Base-by-base conservation (phyloP, 2,113 vertebrate species). In the Odocoileus virginianus region DNA sequence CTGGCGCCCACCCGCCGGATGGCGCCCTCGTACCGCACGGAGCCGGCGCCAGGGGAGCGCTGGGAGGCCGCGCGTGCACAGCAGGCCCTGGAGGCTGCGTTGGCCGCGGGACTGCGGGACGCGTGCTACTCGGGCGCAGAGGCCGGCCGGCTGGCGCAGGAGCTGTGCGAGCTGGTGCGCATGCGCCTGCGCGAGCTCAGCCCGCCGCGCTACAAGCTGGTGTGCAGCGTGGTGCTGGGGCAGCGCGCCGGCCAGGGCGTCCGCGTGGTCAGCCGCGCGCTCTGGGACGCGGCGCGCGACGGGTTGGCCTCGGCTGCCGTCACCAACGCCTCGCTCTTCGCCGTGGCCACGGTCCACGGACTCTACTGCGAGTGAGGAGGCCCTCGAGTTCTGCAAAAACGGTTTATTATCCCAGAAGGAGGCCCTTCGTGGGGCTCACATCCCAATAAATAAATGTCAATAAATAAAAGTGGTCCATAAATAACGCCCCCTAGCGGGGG, bases 131-230 rank as follows among this genome's bases (percentile, higher is more conserved):
- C 61, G 0, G 86, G 98, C 8, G 19, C 97, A 0, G 98, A 98
- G 33, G 97, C 98, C 0, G 94, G 98, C 4, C 57, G 21, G 0
- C 95, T 99, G 78, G 89, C 92, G 1, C 99, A 96, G 78, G 98
- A 97, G 60, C 95, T 99, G 85, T 98, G 98, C 0, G 99, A 99
- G 15, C 98, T 98, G 82, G 93, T 99, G 91, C 98, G 83, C 7
- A 16, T 40, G 45, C 98, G 52, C 71, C 93, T 97, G 0, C 99
- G 99, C 9, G 99, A 99, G n/a, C 90, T 99, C 36, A 96, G 96
- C 55, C 99, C 99, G 0, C 98, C 99, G 0, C 98, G 99, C 50
- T 99, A 99, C 97, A 99, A 99, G 95, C 96, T 99, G n/a, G 99
- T 99, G 54, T 99, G 99, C 95, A 98, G 97, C 0, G 98, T 99